Evolutionary conservation across 2,113 vertebrate species (phyloP).

Genomic region (Toxotes chatareus): DNA sequence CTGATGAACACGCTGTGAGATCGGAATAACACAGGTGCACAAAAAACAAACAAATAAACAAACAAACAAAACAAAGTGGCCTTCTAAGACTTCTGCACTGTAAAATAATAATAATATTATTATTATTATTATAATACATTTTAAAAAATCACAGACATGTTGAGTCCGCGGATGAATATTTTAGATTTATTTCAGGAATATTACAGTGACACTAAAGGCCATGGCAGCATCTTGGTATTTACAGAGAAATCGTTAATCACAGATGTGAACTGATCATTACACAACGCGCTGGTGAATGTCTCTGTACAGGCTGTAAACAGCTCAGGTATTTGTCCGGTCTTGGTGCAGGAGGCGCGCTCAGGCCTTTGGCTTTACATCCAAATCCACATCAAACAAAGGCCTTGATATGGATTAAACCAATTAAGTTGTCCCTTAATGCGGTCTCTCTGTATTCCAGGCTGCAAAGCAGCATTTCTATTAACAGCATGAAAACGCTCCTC

Average conservation of each 20-base stretch:
- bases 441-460: slow-evolving; percentile 87
- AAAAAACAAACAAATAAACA: too few relatives aligned
- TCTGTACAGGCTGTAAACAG: neutral
- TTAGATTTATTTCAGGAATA: neutral
- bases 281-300: too few relatives aligned
- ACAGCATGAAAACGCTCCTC: slow-evolving; percentile 86
- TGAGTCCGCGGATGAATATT: neutral
- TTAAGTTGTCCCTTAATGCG: slow-evolving; percentile 90
- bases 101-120: too few relatives aligned
- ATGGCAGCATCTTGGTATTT: neutral
- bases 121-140: too few relatives aligned
- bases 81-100: too few relatives aligned
- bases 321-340: neutral
- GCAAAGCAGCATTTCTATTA: slow-evolving; percentile 88
- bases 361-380: neutral
- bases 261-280: neutral
- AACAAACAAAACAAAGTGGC: too few relatives aligned
- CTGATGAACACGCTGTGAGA: neutral
- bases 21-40: neutral
- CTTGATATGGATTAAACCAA: slow-evolving; percentile 89
- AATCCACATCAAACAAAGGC: neutral
- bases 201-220: neutral
- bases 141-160: neutral
- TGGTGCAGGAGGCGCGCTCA: neutral
- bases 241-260: neutral